Conservation (phyloP, 2,797 vertebrate species). For the Anguilla obscura region DNA sequence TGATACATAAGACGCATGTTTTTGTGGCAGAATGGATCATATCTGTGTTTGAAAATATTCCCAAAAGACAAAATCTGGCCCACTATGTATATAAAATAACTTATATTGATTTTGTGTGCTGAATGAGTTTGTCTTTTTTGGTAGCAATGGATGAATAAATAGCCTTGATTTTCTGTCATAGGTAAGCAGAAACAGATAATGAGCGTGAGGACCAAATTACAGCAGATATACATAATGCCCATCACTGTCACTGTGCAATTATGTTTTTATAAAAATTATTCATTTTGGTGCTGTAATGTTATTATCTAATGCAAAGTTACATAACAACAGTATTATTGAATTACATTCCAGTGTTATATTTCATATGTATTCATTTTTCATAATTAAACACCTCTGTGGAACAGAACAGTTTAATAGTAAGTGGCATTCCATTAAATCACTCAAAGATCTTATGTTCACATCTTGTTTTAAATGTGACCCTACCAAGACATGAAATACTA, state of each 20-base stretch:
- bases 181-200: background rate
- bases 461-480: background rate
- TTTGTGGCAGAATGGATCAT: too few relatives aligned
- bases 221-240: background rate
- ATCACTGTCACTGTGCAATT: background rate
- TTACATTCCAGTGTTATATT: background rate
- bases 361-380: background rate
- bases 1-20: too few relatives aligned
- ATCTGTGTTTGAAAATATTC: too few relatives aligned
- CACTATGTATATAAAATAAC: background rate
- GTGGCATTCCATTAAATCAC: background rate
- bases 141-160: background rate
- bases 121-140: background rate
- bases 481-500: background rate
- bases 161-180: background rate
- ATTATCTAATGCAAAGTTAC: background rate
- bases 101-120: background rate
- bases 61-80: too few relatives aligned
- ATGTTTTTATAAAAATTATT: background rate
- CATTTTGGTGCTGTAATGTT: background rate
- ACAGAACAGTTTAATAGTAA: background rate
- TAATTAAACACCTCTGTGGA: background rate
- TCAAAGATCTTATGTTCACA: background rate
- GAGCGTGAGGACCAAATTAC: background rate
- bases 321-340: background rate